Evolutionary conservation across 1,140 invertebrate genomes (phyloP), one percentile per base, ranked within the genome.

Genomic region (Limonius californicus): DNA sequence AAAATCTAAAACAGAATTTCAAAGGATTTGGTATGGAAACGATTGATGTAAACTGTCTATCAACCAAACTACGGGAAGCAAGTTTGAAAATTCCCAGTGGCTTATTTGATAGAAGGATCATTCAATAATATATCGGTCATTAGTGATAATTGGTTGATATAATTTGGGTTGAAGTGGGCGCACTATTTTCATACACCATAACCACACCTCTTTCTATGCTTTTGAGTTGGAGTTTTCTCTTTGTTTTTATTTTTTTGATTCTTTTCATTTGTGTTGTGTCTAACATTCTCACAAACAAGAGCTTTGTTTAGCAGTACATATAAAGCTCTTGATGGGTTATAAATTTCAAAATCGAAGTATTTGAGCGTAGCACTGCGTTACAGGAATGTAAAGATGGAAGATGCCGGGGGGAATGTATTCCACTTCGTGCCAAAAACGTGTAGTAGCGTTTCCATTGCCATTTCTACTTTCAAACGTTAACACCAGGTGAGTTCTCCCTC

Each of bases 381-480:
- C 73, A 76, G 73, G 80, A 79, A 72, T 77, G 76, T 78, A 79
- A 77, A 71, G 70, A 69, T 74, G 74, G 77, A 74, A 70, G 77
- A 76, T 80, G 79, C 69, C 78, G 77, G 70, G 80, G 78, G 73
- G 80, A 81, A 76, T 81, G 79, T 77, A 81, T 81, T 73, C 80
- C 80, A 74, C 78, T 82, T 68, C 79, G 77, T 70, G 74, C 77
- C 68, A 81, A 79, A 77, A 80, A 78, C 72, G 70, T 71, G 64
- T 71, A 67, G 67, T 66, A 62, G 65, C 62, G 63, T 65, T 66
- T 63, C 59, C 59, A 50, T 65, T 63, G 61, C 45, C 64, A 61
- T 65, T 65, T 64, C 62, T 68, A 59, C 66, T 64, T 67, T 65
- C 60, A 62, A 62, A 62, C 45, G 39, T 23, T 53, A 56, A 55